These are phyloP conservation scores for Dorcus hopei DNA, from an alignment of 2,888 invertebrate genomes.

Conservation along the genomic window DNA sequence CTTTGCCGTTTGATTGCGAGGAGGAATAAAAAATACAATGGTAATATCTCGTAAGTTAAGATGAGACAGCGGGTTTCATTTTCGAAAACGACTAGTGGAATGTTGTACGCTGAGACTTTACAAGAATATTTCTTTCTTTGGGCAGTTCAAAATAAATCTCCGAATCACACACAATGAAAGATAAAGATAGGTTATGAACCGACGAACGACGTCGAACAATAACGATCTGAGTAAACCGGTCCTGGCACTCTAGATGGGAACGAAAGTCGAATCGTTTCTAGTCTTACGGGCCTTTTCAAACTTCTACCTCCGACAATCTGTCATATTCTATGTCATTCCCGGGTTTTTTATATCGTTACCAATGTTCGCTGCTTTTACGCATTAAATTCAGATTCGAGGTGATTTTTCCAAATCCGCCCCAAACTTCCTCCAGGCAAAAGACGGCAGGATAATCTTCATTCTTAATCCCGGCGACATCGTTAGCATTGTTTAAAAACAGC, in stretches of 20 bases:
- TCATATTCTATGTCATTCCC: conserved; percentile 28
- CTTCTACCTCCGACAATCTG: conserved; percentile 28
- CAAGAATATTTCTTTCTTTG: conserved; percentile 30
- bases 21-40: conserved; percentile 7
- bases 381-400: too few relatives aligned
- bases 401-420: too few relatives aligned
- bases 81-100: conserved; percentile 25
- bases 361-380: too few relatives aligned
- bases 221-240: conserved; percentile 28
- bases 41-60: conserved; percentile 17
- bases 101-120: conserved; percentile 27
- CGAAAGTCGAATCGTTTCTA: conserved; percentile 30
- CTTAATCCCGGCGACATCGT: too few relatives aligned
- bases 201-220: conserved; percentile 29
- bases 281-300: conserved; percentile 22
- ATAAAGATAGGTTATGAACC: conserved; percentile 32
- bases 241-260: conserved; percentile 24
- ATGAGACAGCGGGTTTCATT: conserved; percentile 17
- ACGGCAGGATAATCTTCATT: too few relatives aligned
- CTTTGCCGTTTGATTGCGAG: background rate
- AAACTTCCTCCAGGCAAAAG: too few relatives aligned
- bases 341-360: too few relatives aligned
- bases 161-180: conserved; percentile 28
- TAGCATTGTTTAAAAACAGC: too few relatives aligned
- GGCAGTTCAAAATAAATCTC: conserved; percentile 30